Conservation (phyloP, 2,113 vertebrate genomes). For the Phrynosoma platyrhinos region DNA sequence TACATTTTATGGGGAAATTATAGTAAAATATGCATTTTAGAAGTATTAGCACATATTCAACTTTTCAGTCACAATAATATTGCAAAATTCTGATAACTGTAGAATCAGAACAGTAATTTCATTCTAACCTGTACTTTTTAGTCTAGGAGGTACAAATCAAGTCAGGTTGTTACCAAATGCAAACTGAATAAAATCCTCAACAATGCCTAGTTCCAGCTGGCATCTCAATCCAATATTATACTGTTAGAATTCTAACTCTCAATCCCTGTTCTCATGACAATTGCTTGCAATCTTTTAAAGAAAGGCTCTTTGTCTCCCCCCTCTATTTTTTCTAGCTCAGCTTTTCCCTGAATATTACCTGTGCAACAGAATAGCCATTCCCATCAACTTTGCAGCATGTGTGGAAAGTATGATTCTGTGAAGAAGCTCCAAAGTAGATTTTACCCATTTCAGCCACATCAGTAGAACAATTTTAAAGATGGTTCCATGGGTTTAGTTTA, state of each 20-base stretch:
- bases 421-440: not conserved
- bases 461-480: not conserved
- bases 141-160: not conserved
- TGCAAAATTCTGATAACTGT: not conserved
- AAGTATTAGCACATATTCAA: too few relatives aligned
- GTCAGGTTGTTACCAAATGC: not conserved
- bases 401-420: not conserved
- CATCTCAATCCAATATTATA: not conserved
- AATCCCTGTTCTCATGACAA: not conserved
- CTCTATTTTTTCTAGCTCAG: not conserved
- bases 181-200: not conserved
- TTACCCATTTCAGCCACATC: not conserved
- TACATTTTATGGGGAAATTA: not conserved
- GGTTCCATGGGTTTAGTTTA: not conserved
- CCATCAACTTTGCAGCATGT: not conserved
- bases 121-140: not conserved
- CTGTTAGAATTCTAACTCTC: not conserved
- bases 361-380: not conserved
- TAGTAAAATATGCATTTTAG: not conserved
- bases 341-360: not conserved
- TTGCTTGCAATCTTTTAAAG: conserved; percentile 20
- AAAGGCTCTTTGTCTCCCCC: conserved; percentile 1
- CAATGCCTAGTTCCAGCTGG: not conserved
- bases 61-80: not conserved
- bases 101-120: not conserved